Base-by-base conservation (phyloP, 2,888 invertebrate species). In the Ptychoptera albimana region DNA sequence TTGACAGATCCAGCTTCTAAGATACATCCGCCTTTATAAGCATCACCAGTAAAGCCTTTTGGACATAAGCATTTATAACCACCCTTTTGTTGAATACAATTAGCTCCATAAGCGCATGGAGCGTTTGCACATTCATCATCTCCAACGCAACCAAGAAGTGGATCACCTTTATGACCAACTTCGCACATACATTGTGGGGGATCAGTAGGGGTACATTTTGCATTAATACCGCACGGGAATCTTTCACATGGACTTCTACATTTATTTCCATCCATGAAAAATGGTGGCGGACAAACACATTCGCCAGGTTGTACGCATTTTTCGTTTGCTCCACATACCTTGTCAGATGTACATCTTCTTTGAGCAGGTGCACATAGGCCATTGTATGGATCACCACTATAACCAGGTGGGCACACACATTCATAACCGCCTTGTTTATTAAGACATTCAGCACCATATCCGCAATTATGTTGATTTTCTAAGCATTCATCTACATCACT, bases 221-320 rank as follows among this genome's bases (percentile, higher is more conserved):
- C 82, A 59, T 91, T 89, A 41, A 89, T 80, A 31, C 92, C 91
- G 55, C 92, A 92, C 8, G 82, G 79, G 60, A 83, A 88, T 48
- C 89, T 73, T 62, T 92, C 88, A 60, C 91, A 92, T 8, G 91
- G 91, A 69, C 84, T 91, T 67, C 89, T 89, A 60, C 92, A 92
- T 59, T 82, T 81, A 59, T 86, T 85, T 32, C 78, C 79, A 57
- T 89, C 86, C 30, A 82, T 74, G 61, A 86, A 89, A 66, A 81
- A 92, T 1, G 92, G 92, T 13, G 89, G 88, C 29, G 87, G 86
- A 58, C 92, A 92, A 13, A 89, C 75, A 57, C 92, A 92, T 64
- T 87, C 82, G 1, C 91, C 91, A 2, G 89, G 89, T 60, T 91
- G 85, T 23, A 89, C 79, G 60, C 92, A 92, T 63, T 85, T 84